Conservation (phyloP, 2,888 invertebrate species). For the Leucophenga maculata region DNA sequence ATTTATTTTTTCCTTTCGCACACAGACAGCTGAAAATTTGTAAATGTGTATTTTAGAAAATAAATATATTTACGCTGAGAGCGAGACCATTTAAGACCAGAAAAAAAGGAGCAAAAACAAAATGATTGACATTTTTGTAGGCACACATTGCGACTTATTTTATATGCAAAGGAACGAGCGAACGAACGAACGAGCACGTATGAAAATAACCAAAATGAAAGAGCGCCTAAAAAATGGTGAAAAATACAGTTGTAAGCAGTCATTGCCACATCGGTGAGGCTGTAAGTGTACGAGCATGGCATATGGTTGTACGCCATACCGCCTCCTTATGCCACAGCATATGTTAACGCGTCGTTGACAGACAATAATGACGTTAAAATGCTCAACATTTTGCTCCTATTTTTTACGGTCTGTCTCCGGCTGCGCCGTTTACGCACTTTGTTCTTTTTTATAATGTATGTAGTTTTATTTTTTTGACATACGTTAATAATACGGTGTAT, state of each 20-base stretch:
- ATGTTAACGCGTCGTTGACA: constrained; percentile 66
- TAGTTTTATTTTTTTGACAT: constrained; percentile 12
- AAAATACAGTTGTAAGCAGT: neutral
- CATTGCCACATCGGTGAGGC: neutral
- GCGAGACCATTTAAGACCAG: constrained; percentile 46
- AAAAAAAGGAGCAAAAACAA: constrained; percentile 29
- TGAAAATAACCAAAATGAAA: neutral
- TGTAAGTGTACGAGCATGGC: constrained; percentile 7
- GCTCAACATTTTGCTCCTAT: constrained; percentile 55
- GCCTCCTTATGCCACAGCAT: constrained; percentile 30
- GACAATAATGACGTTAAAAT: constrained; percentile 68
- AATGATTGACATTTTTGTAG: constrained; percentile 65
- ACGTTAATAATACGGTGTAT: too few relatives aligned
- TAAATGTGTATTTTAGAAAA: constrained; percentile 25
- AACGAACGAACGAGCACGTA: constrained; percentile 33
- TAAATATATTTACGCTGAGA: constrained; percentile 44
- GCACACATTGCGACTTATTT: constrained; percentile 61
- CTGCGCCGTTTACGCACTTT: neutral
- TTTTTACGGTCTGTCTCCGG: neutral
- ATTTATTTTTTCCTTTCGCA: too few relatives aligned
- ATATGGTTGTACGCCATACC: constrained; percentile 15
- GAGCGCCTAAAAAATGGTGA: neutral
- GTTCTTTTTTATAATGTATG: constrained; percentile 2
- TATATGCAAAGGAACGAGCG: constrained; percentile 56
- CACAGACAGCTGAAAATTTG: too few relatives aligned